Evolutionary conservation across 2,797 vertebrate species (phyloP), one percentile per base, ranked within the genome.

Genomic region (Australoheros facetus): DNA sequence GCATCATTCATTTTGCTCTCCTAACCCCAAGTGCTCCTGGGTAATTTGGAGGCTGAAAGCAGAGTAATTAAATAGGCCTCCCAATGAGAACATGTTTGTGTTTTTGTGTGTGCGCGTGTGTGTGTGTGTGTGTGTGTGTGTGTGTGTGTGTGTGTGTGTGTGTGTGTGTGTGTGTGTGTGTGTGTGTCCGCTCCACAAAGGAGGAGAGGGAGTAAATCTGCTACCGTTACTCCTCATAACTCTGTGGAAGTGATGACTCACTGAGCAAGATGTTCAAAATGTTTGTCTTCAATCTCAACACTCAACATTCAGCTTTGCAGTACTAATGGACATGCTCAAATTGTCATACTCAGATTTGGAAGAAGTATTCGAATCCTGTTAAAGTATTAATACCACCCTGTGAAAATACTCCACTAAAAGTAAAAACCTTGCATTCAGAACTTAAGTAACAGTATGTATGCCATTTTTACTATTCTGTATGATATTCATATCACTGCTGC

Each of bases 11-110:
- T 77, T 83, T 75, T 84, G 85, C 89, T 91, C 66, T 58, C 78
- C 87, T 84, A 86, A 89, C 85, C 85, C 85, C 88, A 90, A 92
- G 89, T 92, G 91, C 86, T 92, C 73, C 78, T 89, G 91, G 84
- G 88, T 92, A 91, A 88, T 92, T 93, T 90, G 85, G 92, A 91
- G 84, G 85, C 87, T 93, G 90, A 94, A 93, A 94, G 91, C 89
- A 89, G 85, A 88, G 94, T 95, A 94, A 95, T 96, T 94, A 95
- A 94, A 93, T 92, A 91, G 93, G 88, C 87, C 84, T 92, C 89
- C 91, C 58, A 73, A 93, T 89, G 89, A 91, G 87, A 87, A 88
- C 81, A 79, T 85, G 79, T 87, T 88, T 87, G 76, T 91, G 85
- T 84, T 83, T 75, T 85, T 73, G 74, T 83, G 34, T 88, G 77